Evolutionary conservation across 2,888 invertebrate genomes (phyloP).

Genomic region (Leptinotarsa rubiginosa): DNA sequence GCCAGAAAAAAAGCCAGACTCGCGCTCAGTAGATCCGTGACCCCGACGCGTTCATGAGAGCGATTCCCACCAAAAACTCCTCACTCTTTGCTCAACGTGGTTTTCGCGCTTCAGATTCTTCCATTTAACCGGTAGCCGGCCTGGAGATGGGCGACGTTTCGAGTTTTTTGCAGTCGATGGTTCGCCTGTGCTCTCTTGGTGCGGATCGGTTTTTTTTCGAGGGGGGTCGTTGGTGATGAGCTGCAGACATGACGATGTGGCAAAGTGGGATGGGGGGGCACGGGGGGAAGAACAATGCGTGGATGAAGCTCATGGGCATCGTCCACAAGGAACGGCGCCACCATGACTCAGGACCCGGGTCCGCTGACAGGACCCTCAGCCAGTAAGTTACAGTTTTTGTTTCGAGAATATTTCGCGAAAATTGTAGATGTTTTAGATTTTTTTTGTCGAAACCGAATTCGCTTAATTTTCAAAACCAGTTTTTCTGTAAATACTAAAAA

Average conservation of each 20-base stretch:
- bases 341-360: constrained; percentile 72
- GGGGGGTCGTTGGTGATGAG: constrained; percentile 57
- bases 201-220: constrained; percentile 38
- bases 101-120: neutral
- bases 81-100: constrained; percentile 7
- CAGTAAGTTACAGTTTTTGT: constrained; percentile 71
- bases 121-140: neutral
- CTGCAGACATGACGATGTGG: constrained; percentile 77
- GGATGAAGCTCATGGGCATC: constrained; percentile 87
- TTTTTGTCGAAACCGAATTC: no score
- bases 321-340: constrained; percentile 81
- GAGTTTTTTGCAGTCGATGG: neutral
- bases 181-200: neutral
- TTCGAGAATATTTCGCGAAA: no score
- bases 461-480: no score
- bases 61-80: neutral
- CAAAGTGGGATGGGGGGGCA: constrained; percentile 82
- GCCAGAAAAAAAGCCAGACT: neutral
- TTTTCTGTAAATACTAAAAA: no score
- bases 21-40: neutral
- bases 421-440: no score
- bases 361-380: constrained; percentile 76
- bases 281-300: constrained; percentile 82
- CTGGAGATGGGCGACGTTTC: constrained; percentile 11
- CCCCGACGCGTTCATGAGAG: neutral